phyloP scores from a whole-genome alignment of 2,113 vertebrate species.

The Ondatra zibethicus region DNA sequence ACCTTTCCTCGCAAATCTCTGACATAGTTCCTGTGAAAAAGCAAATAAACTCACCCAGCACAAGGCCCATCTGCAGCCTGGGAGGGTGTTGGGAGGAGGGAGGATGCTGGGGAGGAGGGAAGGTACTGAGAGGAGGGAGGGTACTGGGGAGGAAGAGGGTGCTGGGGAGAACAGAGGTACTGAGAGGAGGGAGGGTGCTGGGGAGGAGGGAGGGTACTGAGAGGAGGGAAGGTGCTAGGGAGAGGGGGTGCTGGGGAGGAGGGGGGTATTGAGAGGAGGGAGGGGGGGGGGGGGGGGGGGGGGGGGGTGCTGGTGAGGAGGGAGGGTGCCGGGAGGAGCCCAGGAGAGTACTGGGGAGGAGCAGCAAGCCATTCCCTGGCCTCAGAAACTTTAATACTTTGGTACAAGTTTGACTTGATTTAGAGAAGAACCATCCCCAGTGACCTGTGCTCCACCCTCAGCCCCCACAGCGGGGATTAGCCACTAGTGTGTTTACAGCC shows the following conservation, averaged over 20 bases:
- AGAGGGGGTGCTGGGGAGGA: no score
- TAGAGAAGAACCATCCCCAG: neutral
- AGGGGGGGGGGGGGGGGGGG: no score
- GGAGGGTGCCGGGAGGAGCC: no score
- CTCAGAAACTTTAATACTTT: neutral
- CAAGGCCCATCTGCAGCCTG: accelerated
- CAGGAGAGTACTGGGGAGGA: accelerated
- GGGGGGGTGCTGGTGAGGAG: no score
- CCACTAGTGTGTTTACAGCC: conserved; percentile 40
- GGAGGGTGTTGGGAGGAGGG: accelerated
- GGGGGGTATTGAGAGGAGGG: no score
- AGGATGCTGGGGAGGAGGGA: accelerated
- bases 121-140: neutral
- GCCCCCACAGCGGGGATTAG: conserved; percentile 54
- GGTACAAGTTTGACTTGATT: neutral
- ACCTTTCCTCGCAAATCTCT: accelerated
- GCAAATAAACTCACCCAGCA: neutral
- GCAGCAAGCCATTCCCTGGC: neutral
- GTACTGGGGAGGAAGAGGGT: no score
- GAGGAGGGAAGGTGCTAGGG: no score
- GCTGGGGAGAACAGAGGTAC: no score
- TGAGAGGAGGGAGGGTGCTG: no score
- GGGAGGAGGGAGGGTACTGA: no score
- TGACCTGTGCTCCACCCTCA: neutral
- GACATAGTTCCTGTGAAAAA: neutral